A percentile compares a stretch with the other conserved stretches of the same genome.
These are phyloP conservation scores for Xiphorhynchus elegans DNA, from an alignment of 2,113 vertebrate species.

Conservation along the genomic window DNA sequence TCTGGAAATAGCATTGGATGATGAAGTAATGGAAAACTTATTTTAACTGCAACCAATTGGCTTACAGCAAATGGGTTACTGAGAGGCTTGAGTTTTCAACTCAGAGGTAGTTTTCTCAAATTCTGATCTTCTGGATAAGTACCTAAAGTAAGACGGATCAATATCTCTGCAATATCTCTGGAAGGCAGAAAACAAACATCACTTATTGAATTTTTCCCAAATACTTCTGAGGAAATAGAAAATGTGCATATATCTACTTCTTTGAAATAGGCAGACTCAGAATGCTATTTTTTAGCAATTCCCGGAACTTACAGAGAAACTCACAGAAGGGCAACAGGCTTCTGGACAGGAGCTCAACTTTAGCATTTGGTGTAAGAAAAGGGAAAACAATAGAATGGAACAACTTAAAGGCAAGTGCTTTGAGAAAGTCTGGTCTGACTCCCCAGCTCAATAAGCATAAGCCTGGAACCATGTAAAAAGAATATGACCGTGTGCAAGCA, in stretches of 20 bases:
- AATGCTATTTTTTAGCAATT: background rate
- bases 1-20: conserved; percentile 4
- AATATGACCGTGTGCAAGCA: background rate
- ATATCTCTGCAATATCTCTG: background rate
- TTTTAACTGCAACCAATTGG: conserved; percentile 2
- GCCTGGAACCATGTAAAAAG: fast-evolving
- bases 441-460: background rate
- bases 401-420: background rate
- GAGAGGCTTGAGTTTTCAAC: background rate
- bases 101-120: background rate
- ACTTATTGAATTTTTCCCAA: background rate
- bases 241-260: background rate
- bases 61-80: conserved; percentile 12
- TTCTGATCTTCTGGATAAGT: background rate
- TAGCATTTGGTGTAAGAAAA: background rate
- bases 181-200: background rate
- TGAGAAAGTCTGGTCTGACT: background rate
- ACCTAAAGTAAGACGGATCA: background rate
- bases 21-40: conserved; percentile 32
- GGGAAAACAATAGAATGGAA: background rate
- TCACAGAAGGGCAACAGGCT: background rate
- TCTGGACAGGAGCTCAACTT: background rate
- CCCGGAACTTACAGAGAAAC: background rate
- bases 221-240: background rate
- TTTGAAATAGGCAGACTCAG: background rate